Conservation (phyloP, 2,797 vertebrate genomes). For the Lagocephalus sceleratus region DNA sequence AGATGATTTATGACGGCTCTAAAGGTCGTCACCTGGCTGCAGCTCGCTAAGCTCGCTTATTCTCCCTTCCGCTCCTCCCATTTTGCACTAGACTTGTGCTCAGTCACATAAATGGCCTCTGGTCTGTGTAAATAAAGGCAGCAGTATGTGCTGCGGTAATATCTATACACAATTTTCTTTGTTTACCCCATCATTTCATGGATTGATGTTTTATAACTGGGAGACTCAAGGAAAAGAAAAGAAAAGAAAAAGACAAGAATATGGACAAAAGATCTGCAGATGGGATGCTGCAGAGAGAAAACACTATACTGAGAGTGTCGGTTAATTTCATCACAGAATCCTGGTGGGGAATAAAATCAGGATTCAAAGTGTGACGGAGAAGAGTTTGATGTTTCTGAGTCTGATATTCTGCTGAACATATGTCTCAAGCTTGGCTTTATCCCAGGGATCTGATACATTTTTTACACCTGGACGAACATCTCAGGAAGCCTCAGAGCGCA, state of each 20-base stretch:
- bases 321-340: constrained; percentile 24
- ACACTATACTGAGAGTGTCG: constrained; percentile 7
- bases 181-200: background rate
- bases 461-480: constrained; percentile 29
- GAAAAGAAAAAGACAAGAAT: constrained; percentile 7
- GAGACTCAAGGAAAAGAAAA: constrained; percentile 2
- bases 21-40: constrained; percentile 50
- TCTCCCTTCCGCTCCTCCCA: constrained; percentile 21
- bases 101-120: background rate
- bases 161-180: background rate
- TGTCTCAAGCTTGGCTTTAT: constrained; percentile 23
- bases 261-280: constrained; percentile 15
- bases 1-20: constrained; percentile 47
- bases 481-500: constrained; percentile 59
- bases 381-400: constrained; percentile 8
- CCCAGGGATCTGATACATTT: constrained; percentile 26
- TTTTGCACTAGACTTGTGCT: constrained; percentile 1
- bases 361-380: constrained; percentile 14
- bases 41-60: constrained; percentile 29
- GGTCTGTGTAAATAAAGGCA: background rate
- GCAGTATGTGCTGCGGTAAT: constrained; percentile 2
- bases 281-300: background rate
- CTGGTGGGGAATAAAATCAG: constrained; percentile 4
- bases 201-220: background rate
- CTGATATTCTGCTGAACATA: constrained; percentile 21